Evolutionary conservation across 2,797 vertebrate genomes (phyloP).

Genomic region (Diglossa cyanea): DNA sequence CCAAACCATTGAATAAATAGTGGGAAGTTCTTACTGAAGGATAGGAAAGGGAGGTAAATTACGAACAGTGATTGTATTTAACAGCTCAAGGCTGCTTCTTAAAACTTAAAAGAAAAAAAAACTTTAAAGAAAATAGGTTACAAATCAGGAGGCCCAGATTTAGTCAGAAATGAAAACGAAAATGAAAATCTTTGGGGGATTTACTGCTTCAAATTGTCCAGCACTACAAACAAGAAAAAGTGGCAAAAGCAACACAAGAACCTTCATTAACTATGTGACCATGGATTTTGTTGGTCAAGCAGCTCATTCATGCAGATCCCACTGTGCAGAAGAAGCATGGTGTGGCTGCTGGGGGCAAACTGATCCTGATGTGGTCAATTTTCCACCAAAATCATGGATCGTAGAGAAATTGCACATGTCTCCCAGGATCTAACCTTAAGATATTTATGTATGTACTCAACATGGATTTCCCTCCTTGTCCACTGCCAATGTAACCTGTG

Average conservation of each 20-base stretch:
- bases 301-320: background rate
- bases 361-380: background rate
- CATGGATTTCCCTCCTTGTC: background rate
- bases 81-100: background rate
- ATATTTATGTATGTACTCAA: background rate
- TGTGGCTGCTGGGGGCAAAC: background rate
- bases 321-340: background rate
- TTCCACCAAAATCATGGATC: background rate
- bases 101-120: background rate
- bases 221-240: background rate
- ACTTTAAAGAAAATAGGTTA: background rate
- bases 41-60: background rate
- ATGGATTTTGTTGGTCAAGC: background rate
- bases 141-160: background rate
- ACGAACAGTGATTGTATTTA: background rate
- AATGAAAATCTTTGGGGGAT: background rate
- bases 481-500: background rate
- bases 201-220: background rate
- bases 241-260: background rate
- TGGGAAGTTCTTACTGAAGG: background rate
- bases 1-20: background rate
- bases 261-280: background rate
- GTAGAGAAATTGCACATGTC: accelerated
- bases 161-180: background rate
- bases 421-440: background rate